These are phyloP conservation scores for Sinotaia quadrata DNA, from an alignment of 2,888 invertebrate genomes.

Conservation along the genomic window DNA sequence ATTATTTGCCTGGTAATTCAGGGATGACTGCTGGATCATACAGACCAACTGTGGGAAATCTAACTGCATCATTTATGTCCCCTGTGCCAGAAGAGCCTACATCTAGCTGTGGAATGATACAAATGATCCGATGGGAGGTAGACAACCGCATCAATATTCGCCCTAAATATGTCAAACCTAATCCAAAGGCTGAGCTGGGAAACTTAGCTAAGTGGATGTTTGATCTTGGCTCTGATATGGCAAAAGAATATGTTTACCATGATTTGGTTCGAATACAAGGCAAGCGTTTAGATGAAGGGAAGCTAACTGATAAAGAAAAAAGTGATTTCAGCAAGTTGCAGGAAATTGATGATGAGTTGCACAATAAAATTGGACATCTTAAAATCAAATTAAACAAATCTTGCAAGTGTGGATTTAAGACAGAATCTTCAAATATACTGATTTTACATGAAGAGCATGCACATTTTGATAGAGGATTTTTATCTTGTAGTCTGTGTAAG, in stretches of 20 bases:
- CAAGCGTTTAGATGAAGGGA: conserved; percentile 76
- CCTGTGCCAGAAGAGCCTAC: conserved; percentile 43
- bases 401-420: conserved; percentile 60
- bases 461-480: conserved; percentile 70
- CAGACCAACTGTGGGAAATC: not conserved
- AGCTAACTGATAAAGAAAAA: conserved; percentile 76
- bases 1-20: not conserved
- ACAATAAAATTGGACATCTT: conserved; percentile 55
- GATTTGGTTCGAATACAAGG: conserved; percentile 91
- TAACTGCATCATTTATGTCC: not conserved
- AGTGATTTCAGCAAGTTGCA: conserved; percentile 81
- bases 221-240: conserved; percentile 90
- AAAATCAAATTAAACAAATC: conserved; percentile 44
- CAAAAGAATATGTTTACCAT: conserved; percentile 93
- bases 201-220: conserved; percentile 86
- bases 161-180: conserved; percentile 41
- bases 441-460: conserved; percentile 81
- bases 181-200: conserved; percentile 57
- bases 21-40: not conserved
- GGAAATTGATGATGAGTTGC: conserved; percentile 58
- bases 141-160: conserved; percentile 46
- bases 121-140: conserved; percentile 57
- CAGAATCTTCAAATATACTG: conserved; percentile 59
- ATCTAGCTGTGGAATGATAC: conserved; percentile 57
- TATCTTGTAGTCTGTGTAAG: conserved; percentile 85